Percentiles rank a stretch among this genome's conserved stretches.
phyloP scores from a whole-genome alignment of 2,888 invertebrate species.

The Zygogramma bicolorata region DNA sequence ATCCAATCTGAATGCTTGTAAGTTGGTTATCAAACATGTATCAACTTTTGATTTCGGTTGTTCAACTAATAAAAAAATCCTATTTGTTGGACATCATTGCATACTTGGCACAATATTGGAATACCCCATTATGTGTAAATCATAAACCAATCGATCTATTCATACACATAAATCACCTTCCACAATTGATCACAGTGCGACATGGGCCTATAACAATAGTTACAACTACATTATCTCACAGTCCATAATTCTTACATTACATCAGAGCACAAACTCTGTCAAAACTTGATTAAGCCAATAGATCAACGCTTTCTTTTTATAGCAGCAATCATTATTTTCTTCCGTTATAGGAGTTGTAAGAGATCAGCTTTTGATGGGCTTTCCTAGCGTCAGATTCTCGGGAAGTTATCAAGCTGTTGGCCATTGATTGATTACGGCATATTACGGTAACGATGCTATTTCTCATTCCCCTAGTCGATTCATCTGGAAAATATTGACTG shows the following conservation, averaged over 20 bases:
- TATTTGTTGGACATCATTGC: no score
- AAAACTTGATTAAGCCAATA: conserved; percentile 39
- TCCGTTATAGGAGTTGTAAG: conserved; percentile 37
- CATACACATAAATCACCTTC: not conserved
- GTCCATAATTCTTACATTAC: conserved; percentile 8
- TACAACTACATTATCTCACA: conserved; percentile 1
- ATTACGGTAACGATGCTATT: conserved; percentile 47
- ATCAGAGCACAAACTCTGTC: conserved; percentile 19
- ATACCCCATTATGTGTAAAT: not conserved
- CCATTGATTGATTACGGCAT: conserved; percentile 54
- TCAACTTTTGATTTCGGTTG: no score
- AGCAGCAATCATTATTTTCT: conserved; percentile 37
- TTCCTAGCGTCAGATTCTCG: conserved; percentile 25
- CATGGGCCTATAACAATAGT: not conserved
- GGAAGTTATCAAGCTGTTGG: conserved; percentile 51
- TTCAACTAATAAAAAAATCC: no score
- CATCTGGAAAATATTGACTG: conserved; percentile 33
- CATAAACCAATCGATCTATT: not conserved
- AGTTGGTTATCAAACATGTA: no score
- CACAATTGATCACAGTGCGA: not conserved
- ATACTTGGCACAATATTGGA: not conserved
- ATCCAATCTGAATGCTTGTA: no score
- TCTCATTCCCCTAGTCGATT: conserved; percentile 25
- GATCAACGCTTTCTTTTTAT: conserved; percentile 41
- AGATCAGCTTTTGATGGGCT: conserved; percentile 42